Conservation (phyloP, 1,140 invertebrate species). For the Penaeus vannamei region DNA sequence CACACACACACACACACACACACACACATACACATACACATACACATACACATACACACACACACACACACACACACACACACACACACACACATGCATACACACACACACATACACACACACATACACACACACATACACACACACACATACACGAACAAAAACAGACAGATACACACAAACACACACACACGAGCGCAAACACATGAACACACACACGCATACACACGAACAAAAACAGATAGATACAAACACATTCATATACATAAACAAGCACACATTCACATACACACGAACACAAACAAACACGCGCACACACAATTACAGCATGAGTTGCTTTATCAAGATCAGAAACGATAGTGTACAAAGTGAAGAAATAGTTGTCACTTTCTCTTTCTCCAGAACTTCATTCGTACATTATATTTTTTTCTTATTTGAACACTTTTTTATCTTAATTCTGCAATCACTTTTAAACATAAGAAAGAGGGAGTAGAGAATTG, state of each 20-base stretch:
- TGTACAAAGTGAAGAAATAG: no score
- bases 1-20: not conserved
- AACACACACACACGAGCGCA: not conserved
- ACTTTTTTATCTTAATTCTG: no score
- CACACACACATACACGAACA: not conserved
- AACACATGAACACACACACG: not conserved
- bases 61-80: not conserved
- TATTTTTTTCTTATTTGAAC: no score
- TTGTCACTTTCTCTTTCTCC: no score
- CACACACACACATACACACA: not conserved
- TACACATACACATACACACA: not conserved
- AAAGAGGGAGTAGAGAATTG: no score
- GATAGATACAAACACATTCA: not conserved
- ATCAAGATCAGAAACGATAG: not conserved
- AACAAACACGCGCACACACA: not conserved
- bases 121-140: not conserved
- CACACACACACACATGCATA: not conserved
- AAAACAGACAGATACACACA: not conserved
- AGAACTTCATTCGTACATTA: no score
- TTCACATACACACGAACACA: not conserved
- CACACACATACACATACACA: not conserved
- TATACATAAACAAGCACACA: not conserved
- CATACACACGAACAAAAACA: not conserved
- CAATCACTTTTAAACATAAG: no score
- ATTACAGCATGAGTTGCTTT: not conserved